Evolutionary conservation across 1,140 invertebrate genomes (phyloP).

Genomic region (Euwallacea similis): DNA sequence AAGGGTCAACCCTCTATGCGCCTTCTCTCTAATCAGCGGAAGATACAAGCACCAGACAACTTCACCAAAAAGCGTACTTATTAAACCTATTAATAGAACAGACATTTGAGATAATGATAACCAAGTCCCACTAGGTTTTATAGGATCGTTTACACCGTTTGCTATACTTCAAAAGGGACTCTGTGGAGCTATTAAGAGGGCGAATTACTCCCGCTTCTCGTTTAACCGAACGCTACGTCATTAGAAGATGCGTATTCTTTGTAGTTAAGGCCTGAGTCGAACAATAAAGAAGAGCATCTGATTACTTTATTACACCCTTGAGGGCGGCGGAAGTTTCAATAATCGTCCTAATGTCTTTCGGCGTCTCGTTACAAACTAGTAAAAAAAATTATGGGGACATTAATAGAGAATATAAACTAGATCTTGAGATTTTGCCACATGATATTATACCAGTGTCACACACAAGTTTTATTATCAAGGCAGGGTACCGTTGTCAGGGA

Average conservation of each 20-base stretch:
- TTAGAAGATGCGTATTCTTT: conserved; percentile 45
- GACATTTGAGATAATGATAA: conserved; percentile 21
- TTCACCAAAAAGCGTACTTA: no score
- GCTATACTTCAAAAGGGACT: conserved; percentile 31
- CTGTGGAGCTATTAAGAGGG: conserved; percentile 36
- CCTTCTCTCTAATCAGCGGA: no score
- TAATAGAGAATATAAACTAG: no score
- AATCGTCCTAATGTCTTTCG: conserved; percentile 18
- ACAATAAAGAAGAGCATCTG: conserved; percentile 41
- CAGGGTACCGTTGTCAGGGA: no score
- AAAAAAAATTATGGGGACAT: background rate
- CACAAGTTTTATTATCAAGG: no score
- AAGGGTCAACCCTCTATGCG: background rate
- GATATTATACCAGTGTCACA: no score
- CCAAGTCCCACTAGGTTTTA: conserved; percentile 31
- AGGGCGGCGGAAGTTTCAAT: conserved; percentile 34
- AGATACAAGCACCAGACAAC: no score
- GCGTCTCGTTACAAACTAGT: background rate
- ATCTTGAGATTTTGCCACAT: no score
- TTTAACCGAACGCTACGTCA: conserved; percentile 43
- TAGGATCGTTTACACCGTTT: conserved; percentile 26
- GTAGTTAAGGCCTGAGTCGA: conserved; percentile 37
- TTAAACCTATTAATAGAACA: background rate
- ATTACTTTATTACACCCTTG: conserved; percentile 39
- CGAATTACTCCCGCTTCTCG: conserved; percentile 35